Percentiles rank a stretch among this genome's conserved stretches.
phyloP scores from a whole-genome alignment of 2,113 vertebrate species.

The Dissostichus mawsoni region DNA sequence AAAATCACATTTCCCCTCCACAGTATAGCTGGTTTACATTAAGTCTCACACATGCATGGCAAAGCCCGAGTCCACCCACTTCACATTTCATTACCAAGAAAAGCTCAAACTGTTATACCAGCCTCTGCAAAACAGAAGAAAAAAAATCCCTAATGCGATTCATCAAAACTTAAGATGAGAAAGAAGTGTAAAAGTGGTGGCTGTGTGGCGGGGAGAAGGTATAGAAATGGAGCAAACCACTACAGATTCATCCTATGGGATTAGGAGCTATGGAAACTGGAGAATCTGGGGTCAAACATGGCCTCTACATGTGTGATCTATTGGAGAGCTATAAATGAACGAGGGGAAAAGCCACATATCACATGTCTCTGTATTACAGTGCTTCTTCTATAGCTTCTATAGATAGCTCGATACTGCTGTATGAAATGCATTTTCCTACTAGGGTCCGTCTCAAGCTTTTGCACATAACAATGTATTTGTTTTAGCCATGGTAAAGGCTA shows the following conservation, averaged over 20 bases:
- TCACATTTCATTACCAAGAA: slow-evolving; percentile 77
- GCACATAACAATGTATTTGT: too few species aligned
- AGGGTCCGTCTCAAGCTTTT: too few species aligned
- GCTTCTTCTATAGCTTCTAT: slow-evolving; percentile 10
- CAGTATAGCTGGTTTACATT: slow-evolving; percentile 79
- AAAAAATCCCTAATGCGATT: slow-evolving; percentile 47
- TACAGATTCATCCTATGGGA: slow-evolving; percentile 51
- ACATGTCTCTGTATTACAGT: slow-evolving; percentile 31
- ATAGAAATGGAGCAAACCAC: slow-evolving; percentile 4
- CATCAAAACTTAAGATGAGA: slow-evolving; percentile 54
- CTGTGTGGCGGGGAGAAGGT: slow-evolving; percentile 30
- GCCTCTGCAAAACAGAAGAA: slow-evolving; percentile 40
- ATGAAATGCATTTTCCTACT: too few species aligned
- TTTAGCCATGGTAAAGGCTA: too few species aligned
- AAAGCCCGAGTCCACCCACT: slow-evolving; percentile 67
- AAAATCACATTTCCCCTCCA: slow-evolving; percentile 80
- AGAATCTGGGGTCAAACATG: slow-evolving; percentile 51
- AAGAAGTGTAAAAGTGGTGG: slow-evolving; percentile 45
- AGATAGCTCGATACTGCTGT: background rate
- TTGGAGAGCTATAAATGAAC: slow-evolving; percentile 38
- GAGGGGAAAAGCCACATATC: slow-evolving; percentile 38
- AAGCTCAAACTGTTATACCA: slow-evolving; percentile 62
- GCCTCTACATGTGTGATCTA: slow-evolving; percentile 56
- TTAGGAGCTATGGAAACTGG: slow-evolving; percentile 56
- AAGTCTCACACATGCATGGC: slow-evolving; percentile 74